Base-by-base conservation (phyloP, 2,888 invertebrate genomes). In the Autographa gamma region DNA sequence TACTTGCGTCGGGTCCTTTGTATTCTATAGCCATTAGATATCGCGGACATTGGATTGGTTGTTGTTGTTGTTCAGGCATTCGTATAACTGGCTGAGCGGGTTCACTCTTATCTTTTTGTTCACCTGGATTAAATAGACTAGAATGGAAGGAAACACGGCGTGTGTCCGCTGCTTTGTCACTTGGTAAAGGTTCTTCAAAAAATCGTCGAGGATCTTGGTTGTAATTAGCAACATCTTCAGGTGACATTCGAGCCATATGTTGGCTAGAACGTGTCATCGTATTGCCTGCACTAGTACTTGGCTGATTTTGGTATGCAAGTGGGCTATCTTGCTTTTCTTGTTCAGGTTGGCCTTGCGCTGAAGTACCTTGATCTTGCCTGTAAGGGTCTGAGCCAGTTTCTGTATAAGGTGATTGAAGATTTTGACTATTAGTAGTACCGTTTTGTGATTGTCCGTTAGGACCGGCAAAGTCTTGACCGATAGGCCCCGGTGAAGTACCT, bases 1-100 rank as follows among this genome's bases (percentile, higher is more conserved):
- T 19, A 3, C 13, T 48, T 6, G 7, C 34, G 19, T 61, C 41
- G 9, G 64, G 77, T 1, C 56, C 52, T 65, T 76, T 77, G 38
- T 62, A 60, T 0, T 56, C 66, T 0, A 61, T 66, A 18, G 71
- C 59, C 62, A 65, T 0, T 16, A 59, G 43, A 25, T 9, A 0
- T 8, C 64, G 66, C 52, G 43, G 56, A 34, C 52, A 65, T 25
- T 62, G 66, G 18, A 59, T 59, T 3, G 54, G 41, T 16, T 76
- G 80, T 25, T 38, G 80, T 25, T 38, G 38, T 31, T 38, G 43
- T 60, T 16, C 48, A 14, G 34, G 11, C 0, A 52, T 54, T 18
- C 52, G n/a, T 3, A 43, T 18, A 60, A 11, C 41, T 16, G 18
- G 8, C 41, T 65, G 48, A n/a, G n/a, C 41, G 56, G 52, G 38